Evolutionary conservation across 2,113 vertebrate genomes (phyloP), one percentile per base, ranked within the genome.

Genomic region (human): DNA sequence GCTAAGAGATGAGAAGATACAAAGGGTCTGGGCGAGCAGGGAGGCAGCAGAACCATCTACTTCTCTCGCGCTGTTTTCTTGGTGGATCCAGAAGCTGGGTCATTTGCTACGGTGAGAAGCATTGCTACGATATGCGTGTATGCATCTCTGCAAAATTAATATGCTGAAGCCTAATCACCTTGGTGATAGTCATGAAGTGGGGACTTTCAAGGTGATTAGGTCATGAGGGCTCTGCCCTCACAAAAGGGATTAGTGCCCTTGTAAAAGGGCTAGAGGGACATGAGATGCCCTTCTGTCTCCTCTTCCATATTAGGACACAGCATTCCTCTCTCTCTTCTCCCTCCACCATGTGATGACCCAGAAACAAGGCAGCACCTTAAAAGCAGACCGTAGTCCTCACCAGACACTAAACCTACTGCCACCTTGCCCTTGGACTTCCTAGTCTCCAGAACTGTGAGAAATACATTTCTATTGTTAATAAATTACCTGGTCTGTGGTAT

Each of bases 301-400:
- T 80, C 1, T 48, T 25, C 32, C 23, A 30, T 4, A 14, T 14
- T 30, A 66, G 8, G 78, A 89, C 38, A 48, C 18, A 68, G 32
- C 7, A 30, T 4, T 5, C 2, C 1, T 12, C 18, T 13, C 75
- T 32, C 7, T 72, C 35, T 30, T 16, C 35, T 14, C 22, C 27
- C 6, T 59, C 5, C 2, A 9, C 55, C 38, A 18, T 2, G 43
- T 10, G 35, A 48, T 13, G 4, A 73, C 4, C 0, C 13, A 7
- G 27, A 6, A 18, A 13, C 13, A 23, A 40, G n/a, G 18, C 25
- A 13, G 16, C 59, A n/a, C 52, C n/a, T 66, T 66, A 55, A n/a
- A 79, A 64, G 40, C 23, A 25, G 43, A 66, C 8, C 22, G 6
- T 22, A 38, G 13, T 25, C 55, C 35, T 82, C n/a, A 5, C 20